These are phyloP conservation scores for Pyralis farinalis DNA, from an alignment of 2,888 invertebrate species.

Conservation along the genomic window DNA sequence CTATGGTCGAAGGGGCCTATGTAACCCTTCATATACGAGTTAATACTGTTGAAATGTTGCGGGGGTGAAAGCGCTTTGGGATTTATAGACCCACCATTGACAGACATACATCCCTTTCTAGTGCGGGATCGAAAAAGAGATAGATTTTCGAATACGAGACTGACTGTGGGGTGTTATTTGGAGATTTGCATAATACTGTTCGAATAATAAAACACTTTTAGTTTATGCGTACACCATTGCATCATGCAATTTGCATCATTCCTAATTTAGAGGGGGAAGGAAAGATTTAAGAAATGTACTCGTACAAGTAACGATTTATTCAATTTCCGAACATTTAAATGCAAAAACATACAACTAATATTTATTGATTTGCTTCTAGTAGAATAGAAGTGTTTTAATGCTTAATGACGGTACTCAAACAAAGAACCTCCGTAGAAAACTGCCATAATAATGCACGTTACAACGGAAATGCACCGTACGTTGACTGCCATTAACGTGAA, in stretches of 20 bases:
- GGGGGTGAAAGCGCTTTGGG: slow-evolving; percentile 14
- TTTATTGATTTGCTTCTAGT: too few species aligned
- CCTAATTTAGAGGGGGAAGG: background rate
- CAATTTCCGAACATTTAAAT: too few species aligned
- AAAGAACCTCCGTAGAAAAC: too few species aligned
- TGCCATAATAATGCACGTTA: slow-evolving; percentile 8
- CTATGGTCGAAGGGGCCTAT: slow-evolving; percentile 28
- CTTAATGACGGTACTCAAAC: too few species aligned
- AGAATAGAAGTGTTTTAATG: too few species aligned
- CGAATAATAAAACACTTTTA: slow-evolving; percentile 9
- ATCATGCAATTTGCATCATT: background rate
- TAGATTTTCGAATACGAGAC: slow-evolving; percentile 3
- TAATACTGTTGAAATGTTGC: slow-evolving; percentile 14
- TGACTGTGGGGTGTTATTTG: slow-evolving; percentile 9
- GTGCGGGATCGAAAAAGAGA: background rate
- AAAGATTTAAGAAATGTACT: too few species aligned
- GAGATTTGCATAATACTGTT: slow-evolving; percentile 19
- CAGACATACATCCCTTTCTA: slow-evolving; percentile 13
- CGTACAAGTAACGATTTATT: too few species aligned
- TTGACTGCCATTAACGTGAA: slow-evolving; percentile 16
- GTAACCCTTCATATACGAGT: slow-evolving; percentile 32
- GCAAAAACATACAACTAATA: too few species aligned
- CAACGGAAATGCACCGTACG: slow-evolving; percentile 27
- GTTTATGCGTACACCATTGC: slow-evolving; percentile 4
- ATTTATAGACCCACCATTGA: slow-evolving; percentile 18